phyloP scores from a whole-genome alignment of 2,888 invertebrate genomes.

The Rhynchonema sp. region DNA sequence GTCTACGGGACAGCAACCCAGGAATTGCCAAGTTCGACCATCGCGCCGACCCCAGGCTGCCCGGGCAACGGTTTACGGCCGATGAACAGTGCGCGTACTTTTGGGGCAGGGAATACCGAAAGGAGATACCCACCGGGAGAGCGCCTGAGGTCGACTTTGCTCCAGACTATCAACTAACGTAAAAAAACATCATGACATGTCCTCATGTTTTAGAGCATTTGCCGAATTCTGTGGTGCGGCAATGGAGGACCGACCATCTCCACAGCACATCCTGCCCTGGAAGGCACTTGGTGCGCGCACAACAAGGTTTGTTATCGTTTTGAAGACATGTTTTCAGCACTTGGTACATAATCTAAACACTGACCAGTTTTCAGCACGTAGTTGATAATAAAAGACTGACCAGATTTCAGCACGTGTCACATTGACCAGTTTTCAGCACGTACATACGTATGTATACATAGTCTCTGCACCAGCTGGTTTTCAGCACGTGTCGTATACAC shows the following conservation, averaged over 20 bases:
- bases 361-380: too few species aligned
- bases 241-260: constrained; percentile 26
- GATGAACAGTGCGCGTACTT: constrained; percentile 27
- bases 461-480: too few species aligned
- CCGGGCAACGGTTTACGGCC: constrained; percentile 25
- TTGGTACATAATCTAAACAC: too few species aligned
- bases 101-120: constrained; percentile 25
- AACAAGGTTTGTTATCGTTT: constrained; percentile 12
- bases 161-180: too few species aligned
- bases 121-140: constrained; percentile 22
- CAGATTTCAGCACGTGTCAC: too few species aligned
- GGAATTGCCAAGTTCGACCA: constrained; percentile 19
- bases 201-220: constrained; percentile 19
- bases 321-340: too few species aligned
- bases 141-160: not conserved
- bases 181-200: too few species aligned
- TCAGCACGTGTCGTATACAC: too few species aligned
- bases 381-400: too few species aligned
- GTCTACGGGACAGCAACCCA: constrained; percentile 2
- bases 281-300: constrained; percentile 26
- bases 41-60: constrained; percentile 17
- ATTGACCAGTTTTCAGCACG: too few species aligned
- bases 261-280: constrained; percentile 26
- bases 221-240: constrained; percentile 26
- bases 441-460: too few species aligned